Evolutionary conservation across 2,888 invertebrate genomes (phyloP), one percentile per base, ranked within the genome.

Genomic region (Hirtodrosophila cameraria): DNA sequence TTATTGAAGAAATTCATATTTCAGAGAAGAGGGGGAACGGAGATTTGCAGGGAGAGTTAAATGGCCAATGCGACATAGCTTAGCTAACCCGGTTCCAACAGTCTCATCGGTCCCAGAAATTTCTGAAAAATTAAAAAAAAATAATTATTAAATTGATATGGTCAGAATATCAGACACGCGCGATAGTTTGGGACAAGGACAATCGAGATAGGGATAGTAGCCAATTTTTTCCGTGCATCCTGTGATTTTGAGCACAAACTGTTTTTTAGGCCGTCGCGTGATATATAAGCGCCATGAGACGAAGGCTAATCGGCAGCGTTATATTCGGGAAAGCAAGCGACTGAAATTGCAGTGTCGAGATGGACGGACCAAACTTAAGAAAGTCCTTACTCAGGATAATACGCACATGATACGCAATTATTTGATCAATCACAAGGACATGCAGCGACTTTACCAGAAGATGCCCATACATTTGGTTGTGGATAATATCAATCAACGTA

Each of bases 401-500:
- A 84, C 83, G 1, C 76, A 83, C 30, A 74, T 75, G 30, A 88
- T 90, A 25, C 84, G 87, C 18, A 90, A 90, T 53, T 76, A 78
- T 20, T 65, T 91, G 1, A 86, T 87, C 15, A 88, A 89, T 42
- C 88, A 89, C 60, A 88, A 84, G 59, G 90, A 88, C 20, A 85
- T 90, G 86, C 88, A 90, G 60, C 78, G 90, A 2, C 53, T 90
- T 0, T 91, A 90, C 48, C 84, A 89, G 39, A 79, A 82, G 13
- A 90, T 90, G 89, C 89, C 90, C 23, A 77, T 89, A 12, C 75
- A 89, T 27, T 25, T 86, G 58, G 88, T 91, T 7, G 83, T 84
- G 12, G 90, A 91, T 18, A 89, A 90, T 28, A 89, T 91, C 5
- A 89, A 90, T 74, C 90, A 90, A 55, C 85, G 88, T 1, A 89